A percentile compares a stretch with the other conserved stretches of the same genome.
Conservation (phyloP, 2,888 invertebrate genomes). For the Camptogramma bilineatum region DNA sequence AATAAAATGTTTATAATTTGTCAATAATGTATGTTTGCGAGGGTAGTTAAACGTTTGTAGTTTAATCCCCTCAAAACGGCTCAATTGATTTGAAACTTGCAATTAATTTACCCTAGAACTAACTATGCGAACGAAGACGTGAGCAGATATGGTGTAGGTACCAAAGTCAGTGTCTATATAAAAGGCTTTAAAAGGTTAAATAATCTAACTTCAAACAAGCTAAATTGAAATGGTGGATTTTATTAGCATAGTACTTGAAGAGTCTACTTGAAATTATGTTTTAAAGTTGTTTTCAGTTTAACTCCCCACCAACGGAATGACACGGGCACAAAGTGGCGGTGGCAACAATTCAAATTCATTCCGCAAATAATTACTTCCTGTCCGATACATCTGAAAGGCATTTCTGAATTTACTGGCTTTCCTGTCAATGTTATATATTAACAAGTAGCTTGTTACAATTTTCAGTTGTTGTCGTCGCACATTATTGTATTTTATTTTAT, state of each 20-base stretch:
- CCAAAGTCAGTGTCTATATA: no score
- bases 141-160: background rate
- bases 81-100: background rate
- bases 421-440: slow-evolving; percentile 9
- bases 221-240: slow-evolving; percentile 4
- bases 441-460: slow-evolving; percentile 5
- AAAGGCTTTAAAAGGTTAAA: background rate
- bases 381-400: slow-evolving; percentile 5
- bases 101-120: background rate
- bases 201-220: slow-evolving; percentile 7
- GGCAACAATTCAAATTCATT: slow-evolving; percentile 26
- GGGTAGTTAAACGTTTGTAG: background rate
- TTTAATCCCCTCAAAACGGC: background rate
- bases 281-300: slow-evolving; percentile 4
- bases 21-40: background rate
- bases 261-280: slow-evolving; percentile 11
- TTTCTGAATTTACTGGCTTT: slow-evolving; percentile 6
- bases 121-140: background rate
- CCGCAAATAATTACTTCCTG: slow-evolving; percentile 21
- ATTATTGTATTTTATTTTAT: no score
- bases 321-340: slow-evolving; percentile 1
- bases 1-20: background rate
- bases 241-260: slow-evolving; percentile 2
- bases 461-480: slow-evolving; percentile 8
- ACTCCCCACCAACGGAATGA: slow-evolving; percentile 10